Evolutionary conservation across 2,797 vertebrate genomes (phyloP).

Genomic region (Arrhamphus sclerolepis): DNA sequence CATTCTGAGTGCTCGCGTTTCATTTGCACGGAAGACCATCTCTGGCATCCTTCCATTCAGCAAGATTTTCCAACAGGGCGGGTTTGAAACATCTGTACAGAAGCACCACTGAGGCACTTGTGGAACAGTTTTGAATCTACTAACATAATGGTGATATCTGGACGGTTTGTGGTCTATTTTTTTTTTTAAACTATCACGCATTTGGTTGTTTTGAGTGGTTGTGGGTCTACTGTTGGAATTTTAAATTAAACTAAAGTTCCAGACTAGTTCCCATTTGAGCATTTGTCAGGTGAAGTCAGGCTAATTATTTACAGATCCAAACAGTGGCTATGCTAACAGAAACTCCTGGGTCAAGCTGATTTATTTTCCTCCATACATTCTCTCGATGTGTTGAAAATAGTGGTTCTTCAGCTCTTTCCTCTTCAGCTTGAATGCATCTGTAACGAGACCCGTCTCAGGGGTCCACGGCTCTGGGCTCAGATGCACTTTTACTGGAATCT

Average conservation of each 20-base stretch:
- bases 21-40: background rate
- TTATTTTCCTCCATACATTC: slow-evolving; percentile 98
- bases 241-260: background rate
- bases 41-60: background rate
- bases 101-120: slow-evolving; percentile 14
- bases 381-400: slow-evolving; percentile 95
- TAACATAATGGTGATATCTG: background rate
- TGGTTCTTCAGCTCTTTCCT: slow-evolving; percentile 97
- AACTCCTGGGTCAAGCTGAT: background rate
- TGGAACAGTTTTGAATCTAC: background rate
- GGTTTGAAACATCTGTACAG: slow-evolving; percentile 4
- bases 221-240: background rate
- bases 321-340: slow-evolving; percentile 32
- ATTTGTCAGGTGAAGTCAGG: slow-evolving; percentile 1
- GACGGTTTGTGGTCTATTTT: background rate
- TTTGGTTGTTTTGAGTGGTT: background rate
- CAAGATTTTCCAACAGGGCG: background rate
- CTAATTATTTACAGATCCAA: slow-evolving; percentile 45
- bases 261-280: slow-evolving; percentile 6
- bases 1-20: background rate
- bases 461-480: slow-evolving; percentile 98
- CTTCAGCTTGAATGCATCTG: slow-evolving; percentile 98
- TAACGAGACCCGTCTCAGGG: slow-evolving; percentile 95
- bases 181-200: too few species aligned
- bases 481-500: slow-evolving; percentile 94